Evolutionary conservation across 2,113 vertebrate genomes (phyloP).

Genomic region (Malurus alboscapulatus): DNA sequence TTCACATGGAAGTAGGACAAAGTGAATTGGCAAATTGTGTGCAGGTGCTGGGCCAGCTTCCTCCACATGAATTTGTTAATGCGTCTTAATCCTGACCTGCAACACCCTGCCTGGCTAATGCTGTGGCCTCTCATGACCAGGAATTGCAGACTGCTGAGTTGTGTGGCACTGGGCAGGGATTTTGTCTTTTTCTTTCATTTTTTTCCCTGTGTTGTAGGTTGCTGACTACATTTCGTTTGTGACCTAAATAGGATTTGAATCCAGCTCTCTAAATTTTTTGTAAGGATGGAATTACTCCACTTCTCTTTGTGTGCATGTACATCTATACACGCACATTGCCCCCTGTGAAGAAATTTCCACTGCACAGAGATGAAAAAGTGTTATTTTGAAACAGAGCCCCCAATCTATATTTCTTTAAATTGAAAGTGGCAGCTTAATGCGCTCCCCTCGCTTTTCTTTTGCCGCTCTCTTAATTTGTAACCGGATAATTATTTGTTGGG

Average conservation of each 20-base stretch:
- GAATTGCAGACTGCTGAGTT: background rate
- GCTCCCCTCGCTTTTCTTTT: background rate
- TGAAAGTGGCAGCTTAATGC: background rate
- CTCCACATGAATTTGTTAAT: slow-evolving; percentile 52
- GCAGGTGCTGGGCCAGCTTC: slow-evolving; percentile 36
- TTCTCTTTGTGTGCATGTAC: background rate
- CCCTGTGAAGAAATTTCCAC: background rate
- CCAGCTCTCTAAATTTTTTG: background rate
- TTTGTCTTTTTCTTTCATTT: background rate
- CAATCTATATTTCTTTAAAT: background rate
- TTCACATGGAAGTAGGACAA: background rate
- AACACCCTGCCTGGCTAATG: slow-evolving; percentile 14
- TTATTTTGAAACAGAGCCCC: background rate
- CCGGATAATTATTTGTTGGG: background rate
- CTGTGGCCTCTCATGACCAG: slow-evolving; percentile 37
- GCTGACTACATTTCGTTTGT: background rate
- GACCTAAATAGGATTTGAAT: slow-evolving; percentile 34
- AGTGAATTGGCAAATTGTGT: background rate
- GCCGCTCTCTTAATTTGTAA: background rate
- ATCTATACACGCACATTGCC: background rate
- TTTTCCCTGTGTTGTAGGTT: background rate
- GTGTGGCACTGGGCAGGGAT: background rate
- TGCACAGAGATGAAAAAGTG: background rate
- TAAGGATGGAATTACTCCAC: background rate
- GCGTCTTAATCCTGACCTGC: slow-evolving; percentile 49